Conservation (phyloP, 1,140 invertebrate genomes). For the Drosophila willistoni region DNA sequence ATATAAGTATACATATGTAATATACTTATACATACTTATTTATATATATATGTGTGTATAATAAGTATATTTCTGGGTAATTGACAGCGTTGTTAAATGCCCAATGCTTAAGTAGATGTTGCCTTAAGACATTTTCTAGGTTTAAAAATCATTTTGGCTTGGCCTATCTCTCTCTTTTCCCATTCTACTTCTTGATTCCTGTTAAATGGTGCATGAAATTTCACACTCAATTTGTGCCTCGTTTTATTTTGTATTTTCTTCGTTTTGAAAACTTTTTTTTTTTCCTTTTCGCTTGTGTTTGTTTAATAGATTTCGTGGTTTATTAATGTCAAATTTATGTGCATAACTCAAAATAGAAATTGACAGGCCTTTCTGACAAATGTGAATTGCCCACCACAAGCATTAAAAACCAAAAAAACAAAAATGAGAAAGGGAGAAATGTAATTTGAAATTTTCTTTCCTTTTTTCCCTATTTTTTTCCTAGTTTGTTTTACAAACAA, state of each 20-base stretch:
- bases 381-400: slow-evolving; percentile 19
- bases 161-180: neutral
- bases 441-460: neutral
- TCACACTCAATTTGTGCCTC: slow-evolving; percentile 72
- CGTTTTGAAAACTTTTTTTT: neutral
- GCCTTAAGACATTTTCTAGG: slow-evolving; percentile 49
- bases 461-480: neutral
- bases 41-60: slow-evolving; percentile 32
- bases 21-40: neutral
- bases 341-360: slow-evolving; percentile 43
- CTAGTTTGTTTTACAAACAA: slow-evolving; percentile 5
- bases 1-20: slow-evolving; percentile 7
- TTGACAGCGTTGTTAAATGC: slow-evolving; percentile 62
- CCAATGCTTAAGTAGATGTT: slow-evolving; percentile 34
- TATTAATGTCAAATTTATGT: slow-evolving; percentile 76
- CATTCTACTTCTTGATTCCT: slow-evolving; percentile 20
- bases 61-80: slow-evolving; percentile 58
- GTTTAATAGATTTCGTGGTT: slow-evolving; percentile 49
- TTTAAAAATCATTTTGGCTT: slow-evolving; percentile 36
- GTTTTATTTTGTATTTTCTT: slow-evolving; percentile 1
- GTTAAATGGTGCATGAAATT: slow-evolving; percentile 77
- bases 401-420: too few relatives aligned
- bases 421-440: neutral
- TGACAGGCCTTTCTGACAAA: slow-evolving; percentile 33
- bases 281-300: slow-evolving; percentile 31